Percentiles rank a stretch among this genome's conserved stretches.
Evolutionary conservation across 2,113 vertebrate genomes (phyloP).

Genomic region (Catharus fuscescens): DNA sequence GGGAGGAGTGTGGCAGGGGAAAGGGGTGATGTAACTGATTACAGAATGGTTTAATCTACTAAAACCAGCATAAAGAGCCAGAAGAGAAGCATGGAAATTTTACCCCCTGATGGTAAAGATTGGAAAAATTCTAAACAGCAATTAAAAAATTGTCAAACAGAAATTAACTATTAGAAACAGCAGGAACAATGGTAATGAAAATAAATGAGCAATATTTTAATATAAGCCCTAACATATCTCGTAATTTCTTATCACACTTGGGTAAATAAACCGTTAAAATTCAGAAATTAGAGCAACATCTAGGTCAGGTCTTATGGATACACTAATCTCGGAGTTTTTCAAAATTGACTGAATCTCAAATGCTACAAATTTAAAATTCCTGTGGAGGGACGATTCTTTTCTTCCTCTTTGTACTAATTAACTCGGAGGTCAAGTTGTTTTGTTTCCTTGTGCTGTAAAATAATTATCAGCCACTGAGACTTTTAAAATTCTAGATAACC

Average conservation of each 20-base stretch:
- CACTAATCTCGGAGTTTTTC: background rate
- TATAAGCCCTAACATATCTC: background rate
- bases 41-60: background rate
- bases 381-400: accelerated
- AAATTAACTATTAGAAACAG: background rate
- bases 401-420: background rate
- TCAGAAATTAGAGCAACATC: background rate
- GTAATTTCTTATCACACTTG: background rate
- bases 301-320: background rate
- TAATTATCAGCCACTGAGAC: too few relatives aligned
- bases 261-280: background rate
- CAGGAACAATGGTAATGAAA: background rate
- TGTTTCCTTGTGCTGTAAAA: background rate
- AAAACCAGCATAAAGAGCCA: background rate
- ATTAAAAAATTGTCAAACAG: background rate
- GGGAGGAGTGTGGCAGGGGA: accelerated
- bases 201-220: background rate
- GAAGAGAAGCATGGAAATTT: background rate
- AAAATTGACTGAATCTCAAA: background rate
- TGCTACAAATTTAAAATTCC: background rate
- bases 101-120: background rate
- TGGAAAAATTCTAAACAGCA: background rate
- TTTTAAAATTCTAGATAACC: background rate
- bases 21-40: background rate
- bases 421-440: background rate